phyloP scores from a whole-genome alignment of 2,113 vertebrate species.

The Hydrochoerus hydrochaeris region DNA sequence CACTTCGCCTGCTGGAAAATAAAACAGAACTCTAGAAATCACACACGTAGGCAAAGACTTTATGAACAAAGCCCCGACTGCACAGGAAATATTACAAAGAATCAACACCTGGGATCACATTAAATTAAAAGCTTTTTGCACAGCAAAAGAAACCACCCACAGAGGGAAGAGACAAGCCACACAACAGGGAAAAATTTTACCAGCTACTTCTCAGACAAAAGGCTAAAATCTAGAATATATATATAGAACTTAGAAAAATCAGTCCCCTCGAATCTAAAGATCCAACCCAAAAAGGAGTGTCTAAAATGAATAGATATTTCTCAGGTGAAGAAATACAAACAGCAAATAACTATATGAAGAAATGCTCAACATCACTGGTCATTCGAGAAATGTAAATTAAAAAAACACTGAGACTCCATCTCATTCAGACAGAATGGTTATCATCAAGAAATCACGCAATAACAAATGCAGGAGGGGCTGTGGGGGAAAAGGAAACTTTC shows the following conservation, averaged over 20 bases:
- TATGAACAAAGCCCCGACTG: not conserved
- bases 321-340: not conserved
- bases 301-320: not conserved
- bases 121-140: not conserved
- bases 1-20: not conserved
- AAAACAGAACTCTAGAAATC: not conserved
- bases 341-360: not conserved
- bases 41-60: not conserved
- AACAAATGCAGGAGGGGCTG: not conserved
- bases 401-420: not conserved
- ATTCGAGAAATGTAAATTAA: not conserved
- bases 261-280: not conserved
- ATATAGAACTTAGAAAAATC: not conserved
- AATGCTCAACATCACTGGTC: not conserved
- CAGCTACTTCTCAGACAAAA: not conserved
- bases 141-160: not conserved
- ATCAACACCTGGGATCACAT: not conserved
- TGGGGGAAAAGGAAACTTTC: not conserved
- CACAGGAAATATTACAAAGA: not conserved
- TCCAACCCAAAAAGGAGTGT: not conserved
- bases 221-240: not conserved
- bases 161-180: not conserved
- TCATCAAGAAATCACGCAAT: not conserved
- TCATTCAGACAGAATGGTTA: not conserved
- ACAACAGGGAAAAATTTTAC: not conserved